A percentile compares a stretch with the other conserved stretches of the same genome.
Conservation (phyloP, 2,888 invertebrate genomes). For the Opisthograptis luteolata region DNA sequence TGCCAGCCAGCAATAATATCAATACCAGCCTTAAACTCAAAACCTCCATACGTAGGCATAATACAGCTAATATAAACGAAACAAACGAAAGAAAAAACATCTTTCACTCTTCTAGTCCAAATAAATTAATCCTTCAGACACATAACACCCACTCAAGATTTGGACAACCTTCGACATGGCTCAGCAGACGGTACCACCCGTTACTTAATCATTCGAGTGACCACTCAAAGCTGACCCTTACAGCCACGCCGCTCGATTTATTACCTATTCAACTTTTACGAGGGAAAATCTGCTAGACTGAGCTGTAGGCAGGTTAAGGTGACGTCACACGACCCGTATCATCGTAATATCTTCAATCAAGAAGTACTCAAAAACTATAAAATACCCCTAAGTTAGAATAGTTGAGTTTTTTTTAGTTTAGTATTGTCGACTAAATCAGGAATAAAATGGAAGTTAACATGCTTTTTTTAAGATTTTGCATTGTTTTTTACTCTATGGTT, state of each 20-base stretch:
- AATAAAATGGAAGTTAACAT: too few relatives aligned
- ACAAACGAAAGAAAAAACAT: not conserved
- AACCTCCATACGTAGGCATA: not conserved
- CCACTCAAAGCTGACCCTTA: conserved; percentile 25
- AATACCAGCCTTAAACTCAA: not conserved
- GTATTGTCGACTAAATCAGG: too few relatives aligned
- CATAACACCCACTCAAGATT: conserved; percentile 20
- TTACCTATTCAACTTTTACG: conserved; percentile 55
- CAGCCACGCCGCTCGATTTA: conserved; percentile 48
- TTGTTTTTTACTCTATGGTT: too few relatives aligned
- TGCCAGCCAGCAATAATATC: too few relatives aligned
- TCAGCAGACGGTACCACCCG: conserved; percentile 9
- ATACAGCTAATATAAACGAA: not conserved
- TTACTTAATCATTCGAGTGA: conserved; percentile 19
- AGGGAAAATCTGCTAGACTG: conserved; percentile 44
- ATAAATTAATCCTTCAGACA: conserved; percentile 17
- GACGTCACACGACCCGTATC: not conserved
- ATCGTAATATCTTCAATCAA: not conserved
- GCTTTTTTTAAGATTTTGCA: too few relatives aligned
- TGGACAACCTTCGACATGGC: conserved; percentile 16
- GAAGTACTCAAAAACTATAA: too few relatives aligned
- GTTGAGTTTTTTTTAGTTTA: too few relatives aligned
- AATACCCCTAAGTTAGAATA: too few relatives aligned
- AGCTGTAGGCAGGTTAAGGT: conserved; percentile 18
- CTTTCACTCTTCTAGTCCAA: not conserved